Conservation (phyloP, 2,113 vertebrate genomes). For the Catharus minimus region DNA sequence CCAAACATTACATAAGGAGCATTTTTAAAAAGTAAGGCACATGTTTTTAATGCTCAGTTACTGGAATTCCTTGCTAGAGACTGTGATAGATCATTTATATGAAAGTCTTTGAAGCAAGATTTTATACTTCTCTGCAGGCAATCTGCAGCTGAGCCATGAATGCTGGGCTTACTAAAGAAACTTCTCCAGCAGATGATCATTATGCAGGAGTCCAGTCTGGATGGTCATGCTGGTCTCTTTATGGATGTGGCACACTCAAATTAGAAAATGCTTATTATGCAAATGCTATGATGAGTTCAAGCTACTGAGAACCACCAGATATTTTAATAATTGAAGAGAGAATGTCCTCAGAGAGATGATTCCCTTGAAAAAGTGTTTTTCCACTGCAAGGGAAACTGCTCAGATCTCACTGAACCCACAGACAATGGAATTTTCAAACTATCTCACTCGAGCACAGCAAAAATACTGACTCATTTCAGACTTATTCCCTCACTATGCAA, state of each 20-base stretch:
- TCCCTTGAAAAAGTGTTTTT: background rate
- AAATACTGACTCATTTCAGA: background rate
- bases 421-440: background rate
- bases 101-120: background rate
- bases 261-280: background rate
- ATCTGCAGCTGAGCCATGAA: background rate
- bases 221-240: background rate
- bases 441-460: background rate
- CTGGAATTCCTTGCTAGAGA: background rate
- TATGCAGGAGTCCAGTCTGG: background rate
- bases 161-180: background rate
- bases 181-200: background rate
- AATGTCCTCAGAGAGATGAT: background rate
- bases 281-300: background rate
- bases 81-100: background rate
- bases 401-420: background rate
- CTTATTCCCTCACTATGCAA: background rate
- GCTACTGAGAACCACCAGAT: background rate
- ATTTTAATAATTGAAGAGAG: background rate
- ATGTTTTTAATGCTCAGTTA: background rate
- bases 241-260: background rate
- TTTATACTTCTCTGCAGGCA: background rate
- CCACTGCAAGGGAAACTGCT: background rate
- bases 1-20: background rate
- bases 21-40: background rate